Conservation (phyloP, 1,140 invertebrate genomes). For the Phymastichus coffea region DNA sequence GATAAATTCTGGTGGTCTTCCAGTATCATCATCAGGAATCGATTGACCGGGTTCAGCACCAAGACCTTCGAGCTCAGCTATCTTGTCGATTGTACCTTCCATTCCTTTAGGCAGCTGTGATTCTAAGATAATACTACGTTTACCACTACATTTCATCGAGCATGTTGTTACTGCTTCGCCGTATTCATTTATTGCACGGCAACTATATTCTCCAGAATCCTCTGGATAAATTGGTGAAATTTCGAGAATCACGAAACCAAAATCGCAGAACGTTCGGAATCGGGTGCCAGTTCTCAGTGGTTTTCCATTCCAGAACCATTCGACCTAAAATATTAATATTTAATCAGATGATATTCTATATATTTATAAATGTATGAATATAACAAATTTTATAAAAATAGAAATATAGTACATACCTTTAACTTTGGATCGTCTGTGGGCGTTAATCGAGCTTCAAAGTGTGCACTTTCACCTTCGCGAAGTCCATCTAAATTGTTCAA, state of each 20-base stretch:
- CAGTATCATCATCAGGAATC: conserved; percentile 76
- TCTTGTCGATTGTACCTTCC: conserved; percentile 90
- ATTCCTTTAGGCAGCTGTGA: conserved; percentile 90
- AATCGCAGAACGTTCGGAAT: conserved; percentile 92
- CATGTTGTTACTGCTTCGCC: conserved; percentile 93
- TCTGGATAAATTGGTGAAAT: conserved; percentile 94
- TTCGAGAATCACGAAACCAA: conserved; percentile 92
- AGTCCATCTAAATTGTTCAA: conserved; percentile 83
- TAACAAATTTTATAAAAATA: no score
- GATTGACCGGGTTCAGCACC: conserved; percentile 64
- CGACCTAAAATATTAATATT: conserved; percentile 63
- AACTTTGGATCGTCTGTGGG: conserved; percentile 93
- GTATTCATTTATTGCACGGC: conserved; percentile 84
- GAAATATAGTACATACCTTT: no score
- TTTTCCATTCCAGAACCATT: conserved; percentile 95
- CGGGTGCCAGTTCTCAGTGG: conserved; percentile 84
- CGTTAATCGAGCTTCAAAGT: conserved; percentile 90
- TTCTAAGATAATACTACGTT: conserved; percentile 87
- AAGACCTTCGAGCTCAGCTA: conserved; percentile 88
- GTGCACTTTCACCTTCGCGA: conserved; percentile 87
- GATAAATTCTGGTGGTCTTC: conserved; percentile 90
- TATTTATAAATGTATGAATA: no score
- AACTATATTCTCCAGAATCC: conserved; percentile 91
- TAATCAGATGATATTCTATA: not conserved
- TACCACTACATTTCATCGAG: conserved; percentile 86